Evolutionary conservation across 2,888 invertebrate genomes (phyloP).

Genomic region (Apocheima hispidaria): DNA sequence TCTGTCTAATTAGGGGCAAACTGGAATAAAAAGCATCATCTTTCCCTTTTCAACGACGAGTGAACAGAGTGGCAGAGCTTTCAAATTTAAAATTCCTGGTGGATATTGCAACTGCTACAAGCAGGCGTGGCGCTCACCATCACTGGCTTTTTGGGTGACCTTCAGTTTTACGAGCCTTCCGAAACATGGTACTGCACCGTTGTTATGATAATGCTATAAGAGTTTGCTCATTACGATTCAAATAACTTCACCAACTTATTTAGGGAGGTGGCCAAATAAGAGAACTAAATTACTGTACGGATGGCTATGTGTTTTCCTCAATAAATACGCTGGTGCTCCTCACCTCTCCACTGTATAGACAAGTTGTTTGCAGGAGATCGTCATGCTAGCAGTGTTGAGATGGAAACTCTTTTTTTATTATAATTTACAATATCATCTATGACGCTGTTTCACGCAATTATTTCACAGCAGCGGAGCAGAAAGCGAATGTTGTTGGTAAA

Average conservation of each 20-base stretch:
- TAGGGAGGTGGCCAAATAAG: not conserved
- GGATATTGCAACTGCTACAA: no score
- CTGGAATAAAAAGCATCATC: no score
- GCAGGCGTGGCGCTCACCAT: no score
- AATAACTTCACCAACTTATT: not conserved
- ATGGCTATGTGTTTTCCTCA: not conserved
- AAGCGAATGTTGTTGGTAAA: conserved; percentile 49
- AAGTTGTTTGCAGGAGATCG: conserved; percentile 42
- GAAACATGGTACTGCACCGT: no score
- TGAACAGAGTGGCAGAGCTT: no score
- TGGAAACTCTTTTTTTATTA: conserved; percentile 53
- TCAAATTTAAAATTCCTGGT: no score
- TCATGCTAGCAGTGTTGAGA: conserved; percentile 69
- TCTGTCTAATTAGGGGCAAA: no score
- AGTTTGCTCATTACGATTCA: conserved; percentile 24
- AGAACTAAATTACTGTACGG: not conserved
- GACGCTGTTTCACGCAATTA: conserved; percentile 43
- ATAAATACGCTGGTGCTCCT: not conserved
- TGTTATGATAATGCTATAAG: conserved; percentile 13
- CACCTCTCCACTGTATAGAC: not conserved
- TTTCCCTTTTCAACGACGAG: no score
- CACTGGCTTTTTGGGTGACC: no score
- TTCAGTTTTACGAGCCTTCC: no score
- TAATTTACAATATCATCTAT: conserved; percentile 35
- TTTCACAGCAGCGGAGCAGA: conserved; percentile 52